Base-by-base conservation (phyloP, 37 sponge, comb jelly and placozoan genomes). In the Dysidea cf. avara region DNA sequence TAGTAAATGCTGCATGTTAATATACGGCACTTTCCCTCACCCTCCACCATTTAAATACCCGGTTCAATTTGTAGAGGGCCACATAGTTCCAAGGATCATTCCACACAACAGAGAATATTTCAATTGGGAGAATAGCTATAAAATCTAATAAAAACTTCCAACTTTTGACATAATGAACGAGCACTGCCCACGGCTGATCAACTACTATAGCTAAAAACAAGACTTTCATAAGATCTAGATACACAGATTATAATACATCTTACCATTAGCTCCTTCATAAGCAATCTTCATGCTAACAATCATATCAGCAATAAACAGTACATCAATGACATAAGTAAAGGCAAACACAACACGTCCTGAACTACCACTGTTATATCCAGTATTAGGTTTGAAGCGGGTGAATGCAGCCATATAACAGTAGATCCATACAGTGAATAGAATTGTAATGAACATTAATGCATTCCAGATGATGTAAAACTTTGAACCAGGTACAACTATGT, bases 1-100 rank as follows among this genome's bases (percentile, higher is more conserved):
- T n/a, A n/a, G n/a, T n/a, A n/a, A n/a, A n/a, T n/a, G n/a, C n/a
- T n/a, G n/a, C n/a, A n/a, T n/a, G n/a, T n/a, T n/a, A n/a, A n/a
- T n/a, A n/a, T n/a, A n/a, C n/a, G n/a, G n/a, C n/a, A n/a, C n/a
- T n/a, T n/a, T n/a, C 7, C 1, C 52, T 20, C 53, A 83, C 84
- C 78, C 85, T 90, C 81, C 85, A 76, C 46, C 81, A 49, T 53
- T 90, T 90, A 31, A 84, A n/a, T 11, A 90, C 47, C 39, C 91
- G 61, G 86, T 90, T 90, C 32, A 84, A 37, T 68, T 74, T 76
- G 3, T 85, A 46, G 0, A 84, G 30, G 24, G 78, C 65, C 51
- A 84, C 28, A 43, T 80, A 75, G 38, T 61, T 66, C 64, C 68
- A 80, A 28, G 38, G 31, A 14, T 77, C 59, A 2, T 77, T 62